These are phyloP conservation scores for Drosophila willistoni DNA, from an alignment of 1,140 invertebrate species.

Conservation along the genomic window DNA sequence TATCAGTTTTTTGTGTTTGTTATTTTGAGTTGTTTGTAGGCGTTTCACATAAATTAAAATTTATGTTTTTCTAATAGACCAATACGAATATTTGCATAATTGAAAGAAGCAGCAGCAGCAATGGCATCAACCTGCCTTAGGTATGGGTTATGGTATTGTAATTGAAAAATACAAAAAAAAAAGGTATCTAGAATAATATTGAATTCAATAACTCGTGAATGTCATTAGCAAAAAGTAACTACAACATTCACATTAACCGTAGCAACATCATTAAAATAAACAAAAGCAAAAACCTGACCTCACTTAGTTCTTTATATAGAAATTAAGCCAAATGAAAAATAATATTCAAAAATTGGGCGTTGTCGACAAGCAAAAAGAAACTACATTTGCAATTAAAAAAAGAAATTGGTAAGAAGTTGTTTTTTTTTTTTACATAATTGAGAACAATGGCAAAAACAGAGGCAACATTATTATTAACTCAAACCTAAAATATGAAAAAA, in stretches of 20 bases:
- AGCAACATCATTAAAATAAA: background rate
- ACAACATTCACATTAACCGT: background rate
- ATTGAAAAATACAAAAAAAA: background rate
- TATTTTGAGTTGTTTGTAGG: slow-evolving; percentile 65
- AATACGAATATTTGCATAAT: slow-evolving; percentile 65
- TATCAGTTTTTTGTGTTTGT: slow-evolving; percentile 35
- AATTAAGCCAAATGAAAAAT: background rate
- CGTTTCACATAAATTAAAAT: slow-evolving; percentile 69
- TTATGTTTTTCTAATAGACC: slow-evolving; percentile 68
- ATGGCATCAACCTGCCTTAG: background rate
- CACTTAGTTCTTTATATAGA: background rate
- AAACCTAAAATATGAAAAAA: slow-evolving; percentile 3
- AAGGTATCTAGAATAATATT: background rate
- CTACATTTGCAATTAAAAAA: no score
- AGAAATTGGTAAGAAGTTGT: background rate
- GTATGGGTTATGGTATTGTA: background rate
- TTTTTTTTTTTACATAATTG: slow-evolving; percentile 9
- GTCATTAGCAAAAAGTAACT: slow-evolving; percentile 1
- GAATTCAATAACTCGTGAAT: no score
- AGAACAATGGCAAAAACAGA: slow-evolving; percentile 1
- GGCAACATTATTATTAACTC: slow-evolving; percentile 16
- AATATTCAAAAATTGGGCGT: background rate
- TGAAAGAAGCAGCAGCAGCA: slow-evolving; percentile 2
- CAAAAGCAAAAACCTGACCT: background rate
- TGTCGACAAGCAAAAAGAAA: background rate